Base-by-base conservation (phyloP, 2,888 invertebrate genomes). In the Ormyrus thymus region DNA sequence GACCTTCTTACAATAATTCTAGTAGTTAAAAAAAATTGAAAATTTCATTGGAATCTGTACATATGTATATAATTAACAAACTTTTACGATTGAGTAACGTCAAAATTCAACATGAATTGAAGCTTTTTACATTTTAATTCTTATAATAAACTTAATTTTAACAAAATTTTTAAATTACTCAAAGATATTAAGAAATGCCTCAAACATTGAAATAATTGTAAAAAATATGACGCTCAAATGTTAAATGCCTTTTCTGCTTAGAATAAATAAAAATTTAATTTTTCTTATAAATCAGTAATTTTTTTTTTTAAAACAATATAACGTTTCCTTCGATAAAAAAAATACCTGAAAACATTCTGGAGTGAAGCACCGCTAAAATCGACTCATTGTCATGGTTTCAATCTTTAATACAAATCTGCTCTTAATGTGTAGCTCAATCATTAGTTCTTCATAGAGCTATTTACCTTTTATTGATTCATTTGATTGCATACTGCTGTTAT, bases 1-100 rank as follows among this genome's bases (percentile, higher is more conserved):
- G 96, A 46, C 94, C 94, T 75, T 95, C 95, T 86, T 96, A 96
- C 90, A 95, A 95, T 90, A 94, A 93, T 90, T 93, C 92, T 5
- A 92, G 92, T 86, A 93, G 81, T 71, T 84, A 81, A 80, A 83
- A 65, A 45, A 7, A 61, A 70, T 74, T 69, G 50, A 56, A 74
- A 65, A 64, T 68, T 75, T 80, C 69, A 65, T 73, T 78, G 53
- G 43, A 79, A 78, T 75, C 11, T 81, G 81, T 81, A 81, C 51
- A 81, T 81, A 81, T 81, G 81, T 81, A 81, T 76, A 81, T 80
- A 80, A 78, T 69, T 68, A 74, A 76, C 11, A 64, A 71, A 70
- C 13, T 62, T 70, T 74, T 65, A 59, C 65, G 59, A 13, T 64
- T 50, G 48, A 74, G 55, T 29, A 56, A 13, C 6, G 69, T 73